Conservation (phyloP, 2,888 invertebrate species). For the Dolichomitus sp. region DNA sequence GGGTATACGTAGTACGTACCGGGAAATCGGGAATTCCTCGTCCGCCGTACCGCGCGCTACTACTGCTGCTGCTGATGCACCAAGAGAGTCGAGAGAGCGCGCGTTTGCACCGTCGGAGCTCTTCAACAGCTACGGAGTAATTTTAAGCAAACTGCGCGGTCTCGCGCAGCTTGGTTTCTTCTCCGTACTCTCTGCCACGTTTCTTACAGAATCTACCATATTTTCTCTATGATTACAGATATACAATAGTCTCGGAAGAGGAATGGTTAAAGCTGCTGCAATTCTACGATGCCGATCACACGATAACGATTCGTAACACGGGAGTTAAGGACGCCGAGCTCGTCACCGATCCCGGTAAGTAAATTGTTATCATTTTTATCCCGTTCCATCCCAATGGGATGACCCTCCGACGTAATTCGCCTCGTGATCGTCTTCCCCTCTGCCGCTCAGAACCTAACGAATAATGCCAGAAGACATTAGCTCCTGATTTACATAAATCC, state of each 20-base stretch:
- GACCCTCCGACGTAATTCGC: neutral
- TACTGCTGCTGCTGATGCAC: conserved; percentile 6
- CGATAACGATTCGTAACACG: conserved; percentile 74
- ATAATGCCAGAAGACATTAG: conserved; percentile 85
- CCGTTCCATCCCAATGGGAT: no score
- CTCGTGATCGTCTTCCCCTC: conserved; percentile 15
- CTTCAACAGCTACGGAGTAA: conserved; percentile 50
- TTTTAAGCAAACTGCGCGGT: conserved; percentile 51
- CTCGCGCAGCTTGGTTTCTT: conserved; percentile 7
- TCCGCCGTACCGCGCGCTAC: conserved; percentile 6
- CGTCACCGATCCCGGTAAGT: conserved; percentile 77
- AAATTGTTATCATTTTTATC: conserved; percentile 11
- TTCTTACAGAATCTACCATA: conserved; percentile 2
- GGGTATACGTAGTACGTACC: conserved; percentile 59
- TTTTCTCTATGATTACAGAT: conserved; percentile 72
- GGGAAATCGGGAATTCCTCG: conserved; percentile 82
- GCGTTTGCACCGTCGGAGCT: conserved; percentile 9
- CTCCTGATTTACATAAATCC: conserved; percentile 84
- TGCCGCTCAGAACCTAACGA: conserved; percentile 69
- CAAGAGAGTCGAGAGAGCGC: neutral
- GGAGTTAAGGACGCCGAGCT: conserved; percentile 66
- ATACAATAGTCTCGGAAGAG: conserved; percentile 78
- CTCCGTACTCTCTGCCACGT: neutral
- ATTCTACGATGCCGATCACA: conserved; percentile 80
- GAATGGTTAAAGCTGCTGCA: conserved; percentile 81